Evolutionary conservation across 2,888 invertebrate genomes (phyloP).

Genomic region (Synergus umbraculus): DNA sequence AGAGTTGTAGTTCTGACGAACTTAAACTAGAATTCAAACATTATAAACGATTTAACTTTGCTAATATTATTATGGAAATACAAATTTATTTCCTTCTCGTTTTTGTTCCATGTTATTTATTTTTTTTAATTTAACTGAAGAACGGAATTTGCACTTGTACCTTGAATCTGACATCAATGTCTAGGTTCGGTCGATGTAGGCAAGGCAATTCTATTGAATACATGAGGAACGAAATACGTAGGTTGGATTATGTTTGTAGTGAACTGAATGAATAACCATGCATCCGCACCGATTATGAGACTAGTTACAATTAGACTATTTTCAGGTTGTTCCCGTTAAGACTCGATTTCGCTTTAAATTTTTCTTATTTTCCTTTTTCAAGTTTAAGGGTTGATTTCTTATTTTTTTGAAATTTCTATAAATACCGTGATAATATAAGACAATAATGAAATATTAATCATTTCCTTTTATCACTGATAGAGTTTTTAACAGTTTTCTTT

Average conservation of each 20-base stretch:
- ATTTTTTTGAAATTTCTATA: too few species aligned
- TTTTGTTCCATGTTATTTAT: background rate
- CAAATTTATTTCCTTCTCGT: background rate
- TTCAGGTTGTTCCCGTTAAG: background rate
- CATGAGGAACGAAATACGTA: conserved; percentile 16
- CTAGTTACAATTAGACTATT: conserved; percentile 2
- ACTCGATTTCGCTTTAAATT: background rate
- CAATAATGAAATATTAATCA: background rate
- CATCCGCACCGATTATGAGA: conserved; percentile 20
- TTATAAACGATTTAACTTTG: background rate
- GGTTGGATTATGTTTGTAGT: conserved; percentile 11
- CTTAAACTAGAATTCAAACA: background rate
- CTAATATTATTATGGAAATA: background rate
- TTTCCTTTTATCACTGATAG: background rate
- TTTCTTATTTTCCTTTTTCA: background rate
- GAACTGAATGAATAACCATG: conserved; percentile 12
- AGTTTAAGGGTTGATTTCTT: background rate
- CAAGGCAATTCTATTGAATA: conserved; percentile 22
- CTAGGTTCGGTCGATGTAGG: conserved; percentile 34
- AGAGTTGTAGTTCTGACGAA: background rate
- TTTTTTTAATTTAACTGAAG: background rate
- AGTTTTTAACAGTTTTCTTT: background rate
- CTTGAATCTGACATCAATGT: conserved; percentile 32
- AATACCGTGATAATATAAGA: too few species aligned
- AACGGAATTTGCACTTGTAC: conserved; percentile 16